Evolutionary conservation across 2,113 vertebrate species (phyloP).

Genomic region (Penelope pileata): DNA sequence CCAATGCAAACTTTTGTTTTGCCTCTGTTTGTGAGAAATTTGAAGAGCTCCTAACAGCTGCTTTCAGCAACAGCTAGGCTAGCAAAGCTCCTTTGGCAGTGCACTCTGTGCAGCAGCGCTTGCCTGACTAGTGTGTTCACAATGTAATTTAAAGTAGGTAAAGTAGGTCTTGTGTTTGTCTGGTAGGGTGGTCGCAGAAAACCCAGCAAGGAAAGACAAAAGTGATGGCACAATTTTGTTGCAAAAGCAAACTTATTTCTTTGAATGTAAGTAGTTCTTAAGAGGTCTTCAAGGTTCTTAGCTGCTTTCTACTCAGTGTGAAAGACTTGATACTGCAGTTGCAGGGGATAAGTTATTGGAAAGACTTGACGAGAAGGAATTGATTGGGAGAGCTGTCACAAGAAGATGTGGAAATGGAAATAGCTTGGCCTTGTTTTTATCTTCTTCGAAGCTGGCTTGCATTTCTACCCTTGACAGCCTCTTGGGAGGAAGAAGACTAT

Average conservation of each 20-base stretch:
- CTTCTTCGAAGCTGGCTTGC: not conserved
- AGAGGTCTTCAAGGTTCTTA: not conserved
- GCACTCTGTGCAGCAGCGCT: not conserved
- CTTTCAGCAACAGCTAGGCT: not conserved
- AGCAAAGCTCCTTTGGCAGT: not conserved
- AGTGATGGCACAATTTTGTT: too few relatives aligned
- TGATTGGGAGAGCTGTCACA: not conserved
- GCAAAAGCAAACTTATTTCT: not conserved
- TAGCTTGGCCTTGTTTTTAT: not conserved
- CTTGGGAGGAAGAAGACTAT: not conserved
- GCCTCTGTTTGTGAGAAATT: not conserved
- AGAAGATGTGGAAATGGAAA: not conserved
- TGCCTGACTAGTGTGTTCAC: not conserved
- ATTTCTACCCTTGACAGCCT: not conserved
- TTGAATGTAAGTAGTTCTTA: too few relatives aligned
- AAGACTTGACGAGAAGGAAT: not conserved
- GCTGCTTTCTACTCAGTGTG: not conserved
- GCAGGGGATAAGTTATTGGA: not conserved
- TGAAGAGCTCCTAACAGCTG: not conserved
- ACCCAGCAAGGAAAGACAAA: not conserved
- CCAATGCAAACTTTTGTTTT: fast-evolving
- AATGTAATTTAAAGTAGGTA: not conserved
- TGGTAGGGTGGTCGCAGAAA: not conserved
- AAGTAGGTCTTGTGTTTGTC: not conserved
- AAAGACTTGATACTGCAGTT: not conserved